Conservation (phyloP, 2,888 invertebrate species). For the Panopea generosa region DNA sequence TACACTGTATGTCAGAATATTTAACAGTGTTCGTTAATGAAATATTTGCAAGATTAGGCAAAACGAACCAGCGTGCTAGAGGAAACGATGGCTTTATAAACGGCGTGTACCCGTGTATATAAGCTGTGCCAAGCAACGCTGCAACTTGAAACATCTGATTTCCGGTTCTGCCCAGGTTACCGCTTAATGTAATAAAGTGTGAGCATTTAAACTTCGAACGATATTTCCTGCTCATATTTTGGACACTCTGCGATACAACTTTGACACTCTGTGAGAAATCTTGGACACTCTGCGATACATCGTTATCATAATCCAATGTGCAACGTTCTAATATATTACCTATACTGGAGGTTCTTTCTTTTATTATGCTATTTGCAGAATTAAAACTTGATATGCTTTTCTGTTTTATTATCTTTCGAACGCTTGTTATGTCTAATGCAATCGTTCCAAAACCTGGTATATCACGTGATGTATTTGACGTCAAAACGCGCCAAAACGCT, state of each 20-base stretch:
- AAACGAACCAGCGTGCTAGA: conserved; percentile 53
- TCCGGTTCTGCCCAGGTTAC: conserved; percentile 67
- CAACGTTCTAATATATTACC: no score
- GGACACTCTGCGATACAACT: no score
- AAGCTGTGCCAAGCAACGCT: conserved; percentile 62
- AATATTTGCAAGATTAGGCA: conserved; percentile 32
- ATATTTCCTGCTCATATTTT: no score
- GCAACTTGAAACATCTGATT: conserved; percentile 73
- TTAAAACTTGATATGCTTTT: no score
- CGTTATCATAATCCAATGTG: no score
- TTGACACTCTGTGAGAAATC: no score
- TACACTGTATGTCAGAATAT: conserved; percentile 45
- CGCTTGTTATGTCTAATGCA: no score
- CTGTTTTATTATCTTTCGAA: no score
- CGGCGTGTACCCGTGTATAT: conserved; percentile 61
- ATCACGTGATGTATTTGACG: conserved; percentile 23
- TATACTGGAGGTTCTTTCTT: no score
- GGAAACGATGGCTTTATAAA: conserved; percentile 38
- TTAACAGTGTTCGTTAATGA: conserved; percentile 22
- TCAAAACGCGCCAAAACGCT: background rate
- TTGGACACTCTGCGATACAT: no score
- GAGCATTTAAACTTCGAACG: background rate
- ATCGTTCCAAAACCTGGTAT: background rate
- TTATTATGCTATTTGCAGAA: no score
- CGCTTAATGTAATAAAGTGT: conserved; percentile 12